Percentiles rank a stretch among this genome's conserved stretches.
phyloP scores from a whole-genome alignment of 2,113 vertebrate genomes.

The Pedetes capensis region DNA sequence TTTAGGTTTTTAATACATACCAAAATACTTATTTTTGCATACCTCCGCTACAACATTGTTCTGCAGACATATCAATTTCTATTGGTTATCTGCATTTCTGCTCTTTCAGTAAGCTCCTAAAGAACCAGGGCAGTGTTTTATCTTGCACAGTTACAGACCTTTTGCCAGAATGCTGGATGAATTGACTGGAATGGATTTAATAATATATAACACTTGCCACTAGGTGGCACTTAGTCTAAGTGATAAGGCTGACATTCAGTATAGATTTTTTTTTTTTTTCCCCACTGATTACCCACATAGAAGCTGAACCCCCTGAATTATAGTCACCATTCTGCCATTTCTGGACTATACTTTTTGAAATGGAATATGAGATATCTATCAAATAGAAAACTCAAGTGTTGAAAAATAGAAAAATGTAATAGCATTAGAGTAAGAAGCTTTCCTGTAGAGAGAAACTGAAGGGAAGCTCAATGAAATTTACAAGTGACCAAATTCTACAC shows the following conservation, averaged over 20 bases:
- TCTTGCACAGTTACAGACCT: background rate
- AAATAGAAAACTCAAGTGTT: background rate
- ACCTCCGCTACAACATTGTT: background rate
- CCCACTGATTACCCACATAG: background rate
- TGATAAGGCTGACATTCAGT: background rate
- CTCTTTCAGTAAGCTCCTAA: background rate
- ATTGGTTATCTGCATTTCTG: background rate
- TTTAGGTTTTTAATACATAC: slow-evolving; percentile 35
- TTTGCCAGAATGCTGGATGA: background rate
- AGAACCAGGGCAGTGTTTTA: background rate
- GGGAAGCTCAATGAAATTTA: background rate
- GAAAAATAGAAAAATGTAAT: background rate
- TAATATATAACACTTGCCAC: slow-evolving; percentile 55
- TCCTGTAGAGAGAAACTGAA: background rate
- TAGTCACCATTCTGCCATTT: background rate
- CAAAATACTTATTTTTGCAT: background rate
- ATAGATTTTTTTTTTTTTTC: background rate
- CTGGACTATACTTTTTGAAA: slow-evolving; percentile 7
- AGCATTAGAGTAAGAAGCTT: background rate
- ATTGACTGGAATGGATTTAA: background rate
- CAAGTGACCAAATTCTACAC: background rate
- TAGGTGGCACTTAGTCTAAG: slow-evolving; percentile 67
- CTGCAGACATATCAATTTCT: background rate
- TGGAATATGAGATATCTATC: background rate
- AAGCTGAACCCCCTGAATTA: background rate